Percentiles rank a stretch among this genome's conserved stretches.
phyloP scores from a whole-genome alignment of 2,888 invertebrate genomes.

The Cyclophora punctaria region DNA sequence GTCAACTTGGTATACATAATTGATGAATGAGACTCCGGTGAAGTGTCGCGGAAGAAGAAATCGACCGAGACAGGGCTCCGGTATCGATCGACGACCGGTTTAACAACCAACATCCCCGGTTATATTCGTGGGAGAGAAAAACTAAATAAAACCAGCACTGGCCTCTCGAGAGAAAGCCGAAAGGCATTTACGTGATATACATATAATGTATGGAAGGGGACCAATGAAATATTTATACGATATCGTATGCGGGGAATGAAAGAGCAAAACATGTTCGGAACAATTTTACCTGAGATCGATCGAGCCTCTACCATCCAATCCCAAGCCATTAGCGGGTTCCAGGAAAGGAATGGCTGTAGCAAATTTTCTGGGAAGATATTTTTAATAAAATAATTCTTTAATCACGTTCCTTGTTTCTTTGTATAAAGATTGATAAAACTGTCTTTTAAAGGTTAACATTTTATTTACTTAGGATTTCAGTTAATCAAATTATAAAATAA shows the following conservation, averaged over 20 bases:
- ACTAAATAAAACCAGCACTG: conserved; percentile 32
- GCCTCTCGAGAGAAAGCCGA: conserved; percentile 24
- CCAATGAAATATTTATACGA: conserved; percentile 3
- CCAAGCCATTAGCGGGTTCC: conserved; percentile 35
- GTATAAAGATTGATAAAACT: no score
- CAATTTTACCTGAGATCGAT: conserved; percentile 33
- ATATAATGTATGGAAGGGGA: conserved; percentile 18
- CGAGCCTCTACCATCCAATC: conserved; percentile 29
- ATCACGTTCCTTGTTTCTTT: no score
- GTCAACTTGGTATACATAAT: conserved; percentile 52
- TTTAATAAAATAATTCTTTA: no score
- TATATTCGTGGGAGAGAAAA: conserved; percentile 44
- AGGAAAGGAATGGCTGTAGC: not conserved
- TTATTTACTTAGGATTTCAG: no score
- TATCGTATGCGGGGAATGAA: conserved; percentile 35
- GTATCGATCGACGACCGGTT: conserved; percentile 47
- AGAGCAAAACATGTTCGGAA: conserved; percentile 38
- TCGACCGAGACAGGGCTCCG: conserved; percentile 45
- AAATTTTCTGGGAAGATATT: conserved; percentile 20
- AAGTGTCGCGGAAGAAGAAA: conserved; percentile 51
- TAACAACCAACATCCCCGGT: conserved; percentile 27
- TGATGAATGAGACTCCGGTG: conserved; percentile 41
- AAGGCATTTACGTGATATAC: conserved; percentile 35
- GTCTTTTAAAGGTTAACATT: no score
- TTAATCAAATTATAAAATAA: no score